A percentile compares a stretch with the other conserved stretches of the same genome.
Conservation (phyloP, 1,140 invertebrate genomes). For the Drosophila novamexicana region DNA sequence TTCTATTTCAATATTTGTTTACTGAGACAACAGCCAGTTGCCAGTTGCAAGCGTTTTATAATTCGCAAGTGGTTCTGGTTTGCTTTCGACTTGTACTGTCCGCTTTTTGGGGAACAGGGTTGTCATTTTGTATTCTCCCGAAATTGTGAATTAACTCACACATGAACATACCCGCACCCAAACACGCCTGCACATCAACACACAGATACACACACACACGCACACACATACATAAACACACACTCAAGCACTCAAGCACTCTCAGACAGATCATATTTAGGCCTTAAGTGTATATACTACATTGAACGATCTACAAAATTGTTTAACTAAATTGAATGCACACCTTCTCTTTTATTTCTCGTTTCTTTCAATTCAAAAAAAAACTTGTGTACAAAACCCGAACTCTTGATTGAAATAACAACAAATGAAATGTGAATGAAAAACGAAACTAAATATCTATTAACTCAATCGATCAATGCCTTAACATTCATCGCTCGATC, state of each 20-base stretch:
- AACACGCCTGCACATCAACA: constrained; percentile 25
- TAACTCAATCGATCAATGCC: constrained; percentile 45
- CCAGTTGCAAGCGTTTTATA: constrained; percentile 18
- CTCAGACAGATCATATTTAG: constrained; percentile 56
- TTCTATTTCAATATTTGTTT: constrained; percentile 33
- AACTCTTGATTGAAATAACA: constrained; percentile 43
- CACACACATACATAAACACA: constrained; percentile 19
- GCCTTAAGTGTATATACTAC: constrained; percentile 35
- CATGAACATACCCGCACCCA: constrained; percentile 26
- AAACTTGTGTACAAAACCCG: constrained; percentile 55
- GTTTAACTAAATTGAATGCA: constrained; percentile 79
- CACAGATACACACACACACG: constrained; percentile 20
- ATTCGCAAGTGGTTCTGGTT: constrained; percentile 55
- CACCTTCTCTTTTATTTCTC: constrained; percentile 81
- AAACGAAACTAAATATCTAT: constrained; percentile 31
- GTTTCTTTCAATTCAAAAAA: constrained; percentile 71
- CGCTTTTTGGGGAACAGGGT: constrained; percentile 33
- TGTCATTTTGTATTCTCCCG: constrained; percentile 6
- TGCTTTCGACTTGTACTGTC: constrained; percentile 31
- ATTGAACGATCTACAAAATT: constrained; percentile 59
- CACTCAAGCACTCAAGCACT: constrained; percentile 20
- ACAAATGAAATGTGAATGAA: constrained; percentile 25
- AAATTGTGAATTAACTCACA: constrained; percentile 22
- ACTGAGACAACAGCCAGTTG: constrained; percentile 15
- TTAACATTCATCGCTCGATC: constrained; percentile 66